A percentile compares a stretch with the other conserved stretches of the same genome.
Conservation (phyloP, 2,113 vertebrate genomes). For the Alces alces region DNA sequence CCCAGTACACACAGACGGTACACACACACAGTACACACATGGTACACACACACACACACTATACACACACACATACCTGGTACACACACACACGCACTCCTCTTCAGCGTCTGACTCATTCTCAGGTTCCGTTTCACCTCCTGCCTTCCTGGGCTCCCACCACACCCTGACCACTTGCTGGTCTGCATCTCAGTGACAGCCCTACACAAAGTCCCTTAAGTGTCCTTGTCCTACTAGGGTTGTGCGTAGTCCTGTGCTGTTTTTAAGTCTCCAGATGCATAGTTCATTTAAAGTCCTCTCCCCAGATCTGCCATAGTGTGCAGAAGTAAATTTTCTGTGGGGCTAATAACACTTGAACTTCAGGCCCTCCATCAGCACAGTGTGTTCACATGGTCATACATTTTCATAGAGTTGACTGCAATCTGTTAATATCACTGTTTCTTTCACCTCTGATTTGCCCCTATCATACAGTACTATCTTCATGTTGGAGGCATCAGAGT, state of each 20-base stretch:
- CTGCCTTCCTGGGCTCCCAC: not conserved
- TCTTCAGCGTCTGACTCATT: not conserved
- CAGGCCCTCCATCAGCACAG: not conserved
- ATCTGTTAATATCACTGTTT: not conserved
- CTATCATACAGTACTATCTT: not conserved
- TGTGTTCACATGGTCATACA: rapidly evolving
- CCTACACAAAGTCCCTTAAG: not conserved
- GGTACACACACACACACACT: not conserved
- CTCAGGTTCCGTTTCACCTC: not conserved
- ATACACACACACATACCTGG: not conserved
- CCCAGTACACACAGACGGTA: not conserved
- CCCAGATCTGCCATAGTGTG: not conserved
- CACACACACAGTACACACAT: too few relatives aligned
- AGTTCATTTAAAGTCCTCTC: not conserved
- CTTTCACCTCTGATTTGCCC: not conserved
- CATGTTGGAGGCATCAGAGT: not conserved
- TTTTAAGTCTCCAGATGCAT: not conserved
- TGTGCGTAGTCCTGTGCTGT: not conserved
- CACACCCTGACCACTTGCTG: not conserved
- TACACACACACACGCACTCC: not conserved
- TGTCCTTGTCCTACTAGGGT: not conserved
- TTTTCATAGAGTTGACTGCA: not conserved
- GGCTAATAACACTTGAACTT: not conserved
- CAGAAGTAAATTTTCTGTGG: not conserved
- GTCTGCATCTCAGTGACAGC: not conserved